Base-by-base conservation (phyloP, 2,797 vertebrate species). In the Sorex maritimensis region DNA sequence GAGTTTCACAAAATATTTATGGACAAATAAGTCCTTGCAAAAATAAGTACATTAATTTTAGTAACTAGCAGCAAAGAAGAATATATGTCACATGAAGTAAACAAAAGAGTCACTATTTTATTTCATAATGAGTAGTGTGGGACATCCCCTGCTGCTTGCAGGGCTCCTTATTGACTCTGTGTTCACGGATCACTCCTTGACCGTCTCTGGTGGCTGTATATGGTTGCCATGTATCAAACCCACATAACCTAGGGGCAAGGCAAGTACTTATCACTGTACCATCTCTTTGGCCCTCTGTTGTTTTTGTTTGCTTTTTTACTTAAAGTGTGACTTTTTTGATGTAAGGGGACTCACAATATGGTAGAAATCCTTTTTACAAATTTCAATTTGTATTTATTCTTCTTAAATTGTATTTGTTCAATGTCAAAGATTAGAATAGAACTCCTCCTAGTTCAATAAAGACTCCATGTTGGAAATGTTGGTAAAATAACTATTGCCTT, bases 21-120 rank as follows among this genome's bases (percentile, higher is more conserved):
- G 49, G 10, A n/a, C 49, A 13, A 83, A 94, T 94, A 95, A 10
- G 0, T 78, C 28, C 65, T 55, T 21, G 2, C 23, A 89, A 78
- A 95, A 90, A 12, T 93, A 86, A 72, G 68, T 61, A 92, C 6
- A 52, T 7, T 44, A 0, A 6, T 44, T 89, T 82, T 44, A 14
- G 91, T 46, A 95, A 94, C 86, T 83, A 44, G 0, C 34, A 91
- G 89, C 44, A 90, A 74, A 41, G 26, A 58, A 38, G 68, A 83
- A 67, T 11, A 75, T n/a, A 6, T 81, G 92, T 95, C 44, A 73
- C n/a, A 6, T 23, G 63, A 7, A 26, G 1, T 65, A 88, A 86
- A 1, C 21, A 88, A 93, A 69, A 61, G 19, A 10, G 12, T 71
- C 17, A 86, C 1, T 71, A 9, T 52, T 9, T 49, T 58, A 58